These are phyloP conservation scores for Cetoscarus ocellatus DNA, from an alignment of 2,797 vertebrate species.

Conservation along the genomic window DNA sequence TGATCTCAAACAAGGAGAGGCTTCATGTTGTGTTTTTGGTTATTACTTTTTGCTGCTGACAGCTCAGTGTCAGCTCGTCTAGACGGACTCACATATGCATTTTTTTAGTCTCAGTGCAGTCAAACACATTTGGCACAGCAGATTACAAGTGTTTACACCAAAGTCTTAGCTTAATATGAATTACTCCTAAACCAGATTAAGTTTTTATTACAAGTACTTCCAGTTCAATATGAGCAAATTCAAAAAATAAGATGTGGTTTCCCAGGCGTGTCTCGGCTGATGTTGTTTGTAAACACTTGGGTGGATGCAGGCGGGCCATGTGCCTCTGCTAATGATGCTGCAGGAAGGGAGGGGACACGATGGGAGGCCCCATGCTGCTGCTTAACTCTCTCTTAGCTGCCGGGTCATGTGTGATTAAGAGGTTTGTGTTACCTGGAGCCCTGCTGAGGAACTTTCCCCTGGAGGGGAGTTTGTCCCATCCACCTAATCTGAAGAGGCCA, in stretches of 20 bases:
- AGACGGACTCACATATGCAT: conserved; percentile 15
- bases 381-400: conserved; percentile 84
- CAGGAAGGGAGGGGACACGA: conserved; percentile 64
- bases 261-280: conserved; percentile 90
- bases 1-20: not conserved
- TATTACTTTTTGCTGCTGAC: conserved; percentile 17
- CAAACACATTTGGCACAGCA: conserved; percentile 91
- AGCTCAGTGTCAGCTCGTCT: conserved; percentile 26
- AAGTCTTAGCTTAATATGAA: conserved; percentile 27
- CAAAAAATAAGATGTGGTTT: conserved; percentile 90
- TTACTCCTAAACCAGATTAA: conserved; percentile 70
- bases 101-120: conserved; percentile 80
- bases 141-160: conserved; percentile 89
- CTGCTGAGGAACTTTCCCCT: conserved; percentile 81
- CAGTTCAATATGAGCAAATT: conserved; percentile 89
- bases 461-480: conserved; percentile 75
- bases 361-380: conserved; percentile 82
- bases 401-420: conserved; percentile 91
- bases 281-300: conserved; percentile 90
- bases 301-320: conserved; percentile 71
- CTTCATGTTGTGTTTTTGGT: conserved; percentile 14
- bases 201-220: conserved; percentile 75
- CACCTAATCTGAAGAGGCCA: conserved; percentile 75
- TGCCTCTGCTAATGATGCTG: conserved; percentile 79
- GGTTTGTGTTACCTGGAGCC: conserved; percentile 87